Base-by-base conservation (phyloP, 2,888 invertebrate genomes). In the Pollenia labialis region DNA sequence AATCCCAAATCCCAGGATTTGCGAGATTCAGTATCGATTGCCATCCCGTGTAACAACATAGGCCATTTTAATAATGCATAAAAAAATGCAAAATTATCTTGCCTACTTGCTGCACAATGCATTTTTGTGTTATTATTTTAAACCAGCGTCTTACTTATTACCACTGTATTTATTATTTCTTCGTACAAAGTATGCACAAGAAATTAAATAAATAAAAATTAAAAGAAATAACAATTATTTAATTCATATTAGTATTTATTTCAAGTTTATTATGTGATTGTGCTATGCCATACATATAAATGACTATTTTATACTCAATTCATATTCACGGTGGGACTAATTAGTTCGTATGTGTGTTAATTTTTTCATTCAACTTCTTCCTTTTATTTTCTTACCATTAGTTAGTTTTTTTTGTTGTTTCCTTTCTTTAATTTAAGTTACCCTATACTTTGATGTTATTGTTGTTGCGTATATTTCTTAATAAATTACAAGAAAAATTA, bases 241-340 rank as follows among this genome's bases (percentile, higher is more conserved):
- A 83, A 83, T 77, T 79, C 52, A 68, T 74, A 74, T 66, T 74
- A 74, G 50, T 72, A 84, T 79, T 84, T 79, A 60, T 77, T 84
- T 84, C 66, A 79, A 79, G 79, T 79, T 79, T 74, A 84, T 84
- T 58, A 68, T 79, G 72, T 58, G 72, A 60, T 71, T 85, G 74
- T 64, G 69, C 40, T 83, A 32, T 72, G 76, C 52, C 80, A 76
- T 80, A 64, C 86, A 83, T 87, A 76, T 80, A 76, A 86, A 83
- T 87, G 71, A 77, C 69, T 52, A 76, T 77, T 84, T 72, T 54
- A 54, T 71, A 60, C 50, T 60, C 46, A 77, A 40, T 58, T 68
- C 58, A 32, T 52, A 58, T 62, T 58, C 42, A 69, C 18, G 50
- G 14, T 52, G 50, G 50, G n/a, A 52, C 69, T 69, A n/a, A 32